Evolutionary conservation across 2,113 vertebrate genomes (phyloP), one percentile per base, ranked within the genome.

Genomic region (Eulemur macaco): DNA sequence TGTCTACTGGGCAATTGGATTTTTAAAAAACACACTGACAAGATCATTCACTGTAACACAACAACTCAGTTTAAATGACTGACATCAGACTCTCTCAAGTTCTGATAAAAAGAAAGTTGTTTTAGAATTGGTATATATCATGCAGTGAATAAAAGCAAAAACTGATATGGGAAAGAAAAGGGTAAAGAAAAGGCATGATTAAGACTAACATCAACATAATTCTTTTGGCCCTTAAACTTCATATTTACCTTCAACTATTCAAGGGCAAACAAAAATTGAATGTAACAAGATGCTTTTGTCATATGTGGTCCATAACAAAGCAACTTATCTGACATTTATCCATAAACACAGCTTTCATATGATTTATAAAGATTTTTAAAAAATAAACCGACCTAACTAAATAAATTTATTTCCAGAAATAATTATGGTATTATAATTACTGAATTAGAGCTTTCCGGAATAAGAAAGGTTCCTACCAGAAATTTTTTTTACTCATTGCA

Each of bases 181-280:
- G 27, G 88, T 60, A 78, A 94, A 81, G 63, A 73, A 74, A 58
- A 85, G 37, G 21, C 25, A 66, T 84, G 52, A 87, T 81, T 78
- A 95, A 47, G 31, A 87, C 52, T 80, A 84, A 45, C 0, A 92
- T 23, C 47, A 63, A 85, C 71, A 52, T 91, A 77, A 91, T 77
- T 97, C 45, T 78, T 95, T 58, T 80, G 91, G 45, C 69, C 81
- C 80, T 94, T 93, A 96, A 96, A 77, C n/a, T 89, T 83, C 45
- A 94, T 54, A 11, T 76, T 95, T 87, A 87, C 52, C 56, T 95
- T 78, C 58, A 87, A 95, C 37, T 90, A 84, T 50, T 69, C 29
- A 94, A 95, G 47, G 29, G 27, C 25, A 94, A 95, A 88, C 23
- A 92, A 34, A 95, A 86, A 12, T 23, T 42, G 17, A 93, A 93